phyloP scores from a whole-genome alignment of 1,140 invertebrate species.

The Pogonomyrmex barbatus region DNA sequence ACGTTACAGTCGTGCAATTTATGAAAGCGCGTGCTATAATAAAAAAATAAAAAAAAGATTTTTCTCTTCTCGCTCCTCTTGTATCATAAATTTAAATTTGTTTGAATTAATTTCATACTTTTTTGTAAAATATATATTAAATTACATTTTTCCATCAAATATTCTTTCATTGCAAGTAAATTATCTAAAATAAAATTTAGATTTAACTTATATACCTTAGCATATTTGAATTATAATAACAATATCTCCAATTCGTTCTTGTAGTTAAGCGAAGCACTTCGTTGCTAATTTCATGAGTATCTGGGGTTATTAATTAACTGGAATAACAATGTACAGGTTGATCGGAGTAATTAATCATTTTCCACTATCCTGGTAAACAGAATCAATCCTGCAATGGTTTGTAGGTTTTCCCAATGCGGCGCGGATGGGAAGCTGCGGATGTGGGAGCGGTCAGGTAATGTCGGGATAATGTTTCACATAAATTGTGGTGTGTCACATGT shows the following conservation, averaged over 20 bases:
- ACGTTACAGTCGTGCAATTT: conserved; percentile 17
- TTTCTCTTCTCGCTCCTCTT: background rate
- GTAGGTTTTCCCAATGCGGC: conserved; percentile 67
- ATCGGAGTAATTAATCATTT: conserved; percentile 81
- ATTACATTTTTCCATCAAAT: background rate
- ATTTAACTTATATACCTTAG: conserved; percentile 54
- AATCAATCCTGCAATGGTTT: conserved; percentile 67
- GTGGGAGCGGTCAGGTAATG: conserved; percentile 82
- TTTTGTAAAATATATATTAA: conserved; percentile 24
- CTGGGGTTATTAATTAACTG: conserved; percentile 84
- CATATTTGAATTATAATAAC: conserved; percentile 37
- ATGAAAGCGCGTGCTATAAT: conserved; percentile 10
- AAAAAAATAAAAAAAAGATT: conserved; percentile 13
- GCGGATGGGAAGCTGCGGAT: background rate
- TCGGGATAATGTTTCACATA: conserved; percentile 85
- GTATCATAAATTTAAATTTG: conserved; percentile 11
- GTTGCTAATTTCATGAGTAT: conserved; percentile 84
- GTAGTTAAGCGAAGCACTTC: conserved; percentile 77
- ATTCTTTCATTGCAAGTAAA: background rate
- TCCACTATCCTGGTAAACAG: conserved; percentile 77
- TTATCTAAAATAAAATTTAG: conserved; percentile 23
- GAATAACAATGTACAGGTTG: conserved; percentile 66
- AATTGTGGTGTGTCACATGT: conserved; percentile 81
- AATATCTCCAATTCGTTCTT: conserved; percentile 61
- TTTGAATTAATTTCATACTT: background rate